Percentiles rank a stretch among this genome's conserved stretches.
These are phyloP conservation scores for Discoglossus pictus DNA, from an alignment of 2,797 vertebrate genomes.

Conservation along the genomic window DNA sequence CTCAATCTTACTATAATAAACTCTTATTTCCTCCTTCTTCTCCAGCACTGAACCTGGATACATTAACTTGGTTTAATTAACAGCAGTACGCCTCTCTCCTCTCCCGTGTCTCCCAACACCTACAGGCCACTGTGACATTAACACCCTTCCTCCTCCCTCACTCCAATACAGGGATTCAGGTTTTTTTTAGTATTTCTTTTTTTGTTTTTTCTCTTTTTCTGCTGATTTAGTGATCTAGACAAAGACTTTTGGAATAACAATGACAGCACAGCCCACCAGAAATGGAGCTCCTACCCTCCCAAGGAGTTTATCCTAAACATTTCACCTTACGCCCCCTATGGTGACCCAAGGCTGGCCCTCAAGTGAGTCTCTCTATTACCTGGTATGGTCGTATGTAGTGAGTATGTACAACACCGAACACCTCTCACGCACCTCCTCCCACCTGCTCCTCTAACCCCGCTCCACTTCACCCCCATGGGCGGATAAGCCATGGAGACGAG, in stretches of 20 bases:
- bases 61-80: conserved; percentile 30
- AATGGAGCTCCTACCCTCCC: conserved; percentile 99
- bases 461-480: conserved; percentile 84
- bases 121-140: conserved; percentile 37
- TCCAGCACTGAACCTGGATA: conserved; percentile 35
- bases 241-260: conserved; percentile 99
- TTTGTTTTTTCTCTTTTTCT: conserved; percentile 89
- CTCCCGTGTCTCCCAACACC: conserved; percentile 48
- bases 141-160: conserved; percentile 24
- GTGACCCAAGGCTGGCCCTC: conserved; percentile 98
- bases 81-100: conserved; percentile 39
- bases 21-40: conserved; percentile 42
- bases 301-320: conserved; percentile 99
- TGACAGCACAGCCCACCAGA: conserved; percentile 99
- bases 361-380: conserved; percentile 96
- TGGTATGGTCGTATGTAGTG: conserved; percentile 68
- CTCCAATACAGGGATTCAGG: conserved; percentile 64
- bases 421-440: conserved; percentile 54
- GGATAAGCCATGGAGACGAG: conserved; percentile 93
- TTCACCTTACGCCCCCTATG: conserved; percentile 98
- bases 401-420: conserved; percentile 66
- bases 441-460: conserved; percentile 62
- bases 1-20: conserved; percentile 53
- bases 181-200: conserved; percentile 80
- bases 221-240: conserved; percentile 98